Conservation (phyloP, 2,888 invertebrate genomes). For the Fragum whitleyi region DNA sequence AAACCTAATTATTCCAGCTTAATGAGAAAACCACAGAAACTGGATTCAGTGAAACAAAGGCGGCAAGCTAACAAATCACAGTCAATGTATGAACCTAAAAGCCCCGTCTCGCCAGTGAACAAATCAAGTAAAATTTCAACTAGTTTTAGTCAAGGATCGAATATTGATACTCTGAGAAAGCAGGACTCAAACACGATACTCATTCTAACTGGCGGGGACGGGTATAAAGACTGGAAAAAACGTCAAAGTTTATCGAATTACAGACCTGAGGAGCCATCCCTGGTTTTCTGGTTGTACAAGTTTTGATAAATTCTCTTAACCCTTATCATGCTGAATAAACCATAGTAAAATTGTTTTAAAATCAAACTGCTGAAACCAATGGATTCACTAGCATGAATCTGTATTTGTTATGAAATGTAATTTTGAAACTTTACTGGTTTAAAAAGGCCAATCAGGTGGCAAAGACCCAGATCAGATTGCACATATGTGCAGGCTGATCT, state of each 20-base stretch:
- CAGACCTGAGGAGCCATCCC: slow-evolving; percentile 73
- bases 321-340: neutral
- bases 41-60: slow-evolving; percentile 20
- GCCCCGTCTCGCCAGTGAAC: neutral
- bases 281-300: slow-evolving; percentile 79
- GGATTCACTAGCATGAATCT: neutral
- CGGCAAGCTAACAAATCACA: neutral
- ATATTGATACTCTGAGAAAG: slow-evolving; percentile 62
- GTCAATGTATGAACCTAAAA: neutral
- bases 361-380: too few species aligned
- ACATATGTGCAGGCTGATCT: too few species aligned
- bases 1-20: slow-evolving; percentile 13
- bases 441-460: too few species aligned
- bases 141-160: slow-evolving; percentile 53
- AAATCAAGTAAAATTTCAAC: neutral
- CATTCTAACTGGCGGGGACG: slow-evolving; percentile 82
- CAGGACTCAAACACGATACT: slow-evolving; percentile 77
- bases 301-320: slow-evolving; percentile 50
- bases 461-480: too few species aligned
- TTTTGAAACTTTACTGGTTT: too few species aligned
- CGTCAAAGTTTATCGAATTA: slow-evolving; percentile 50
- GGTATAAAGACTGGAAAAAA: slow-evolving; percentile 80
- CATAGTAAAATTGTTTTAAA: neutral
- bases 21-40: neutral
- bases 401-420: too few species aligned